Conservation (phyloP, 2,888 invertebrate genomes). For the Brenthis ino region DNA sequence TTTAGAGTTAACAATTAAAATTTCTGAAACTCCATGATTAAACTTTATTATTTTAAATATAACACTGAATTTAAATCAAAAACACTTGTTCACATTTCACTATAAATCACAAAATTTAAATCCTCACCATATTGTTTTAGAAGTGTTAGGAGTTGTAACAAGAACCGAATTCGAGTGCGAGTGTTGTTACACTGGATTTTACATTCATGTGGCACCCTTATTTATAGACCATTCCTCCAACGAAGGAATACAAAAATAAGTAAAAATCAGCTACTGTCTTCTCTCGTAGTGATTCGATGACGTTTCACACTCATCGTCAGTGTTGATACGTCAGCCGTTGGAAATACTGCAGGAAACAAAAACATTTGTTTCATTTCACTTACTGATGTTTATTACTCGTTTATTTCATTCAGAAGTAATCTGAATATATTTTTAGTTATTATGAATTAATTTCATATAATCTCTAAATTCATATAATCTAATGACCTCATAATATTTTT, state of each 20-base stretch:
- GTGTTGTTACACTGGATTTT: slow-evolving; percentile 79
- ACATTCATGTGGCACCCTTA: slow-evolving; percentile 71
- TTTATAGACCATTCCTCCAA: slow-evolving; percentile 72
- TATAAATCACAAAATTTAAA: slow-evolving; percentile 37
- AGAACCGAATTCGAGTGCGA: slow-evolving; percentile 81
- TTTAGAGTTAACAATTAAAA: neutral
- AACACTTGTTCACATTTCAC: slow-evolving; percentile 43
- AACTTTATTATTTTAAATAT: neutral
- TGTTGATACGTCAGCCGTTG: slow-evolving; percentile 49
- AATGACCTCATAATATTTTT: no score
- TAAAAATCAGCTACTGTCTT: slow-evolving; percentile 65
- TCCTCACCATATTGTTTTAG: slow-evolving; percentile 72
- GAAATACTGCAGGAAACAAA: slow-evolving; percentile 49
- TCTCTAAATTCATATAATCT: no score
- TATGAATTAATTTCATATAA: no score
- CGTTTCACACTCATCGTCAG: slow-evolving; percentile 44
- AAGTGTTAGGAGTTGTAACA: slow-evolving; percentile 72
- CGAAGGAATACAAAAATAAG: slow-evolving; percentile 78
- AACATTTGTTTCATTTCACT: slow-evolving; percentile 32
- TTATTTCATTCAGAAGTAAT: no score
- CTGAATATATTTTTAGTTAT: no score
- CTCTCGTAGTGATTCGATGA: slow-evolving; percentile 52
- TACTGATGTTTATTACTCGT: slow-evolving; percentile 12
- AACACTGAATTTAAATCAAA: slow-evolving; percentile 5
- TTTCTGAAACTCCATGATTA: neutral